phyloP scores from a whole-genome alignment of 2,113 vertebrate genomes.

The Phyllostomus hastatus region DNA sequence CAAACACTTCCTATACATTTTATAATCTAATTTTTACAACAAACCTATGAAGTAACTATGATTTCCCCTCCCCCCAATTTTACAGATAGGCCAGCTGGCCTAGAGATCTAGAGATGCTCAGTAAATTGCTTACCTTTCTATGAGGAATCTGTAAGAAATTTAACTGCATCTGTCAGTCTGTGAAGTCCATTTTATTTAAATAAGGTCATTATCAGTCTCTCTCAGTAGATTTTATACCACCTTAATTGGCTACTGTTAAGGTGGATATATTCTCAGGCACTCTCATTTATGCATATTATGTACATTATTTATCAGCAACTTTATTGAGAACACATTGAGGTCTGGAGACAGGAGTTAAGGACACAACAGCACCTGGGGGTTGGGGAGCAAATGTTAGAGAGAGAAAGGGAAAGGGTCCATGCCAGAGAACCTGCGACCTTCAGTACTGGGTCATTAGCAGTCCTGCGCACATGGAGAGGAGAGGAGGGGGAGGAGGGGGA shows the following conservation, averaged over 20 bases:
- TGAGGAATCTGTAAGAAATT: not conserved
- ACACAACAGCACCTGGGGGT: accelerated
- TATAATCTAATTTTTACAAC: not conserved
- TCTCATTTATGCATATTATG: not conserved
- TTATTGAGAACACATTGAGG: not conserved
- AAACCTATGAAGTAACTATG: not conserved
- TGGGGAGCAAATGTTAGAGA: not conserved
- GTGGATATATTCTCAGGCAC: not conserved
- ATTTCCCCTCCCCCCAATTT: not conserved
- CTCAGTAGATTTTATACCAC: not conserved
- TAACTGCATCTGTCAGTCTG: not conserved
- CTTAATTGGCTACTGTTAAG: slow-evolving; percentile 11
- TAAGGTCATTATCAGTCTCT: not conserved
- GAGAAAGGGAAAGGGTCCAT: not conserved
- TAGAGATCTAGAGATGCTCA: not conserved
- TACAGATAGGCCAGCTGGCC: not conserved
- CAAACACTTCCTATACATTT: not conserved
- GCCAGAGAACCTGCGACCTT: not conserved
- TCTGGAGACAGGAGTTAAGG: not conserved
- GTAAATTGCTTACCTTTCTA: not conserved
- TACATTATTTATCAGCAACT: not conserved
- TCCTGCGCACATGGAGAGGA: not conserved
- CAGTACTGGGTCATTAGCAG: not conserved
- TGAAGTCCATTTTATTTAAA: not conserved
- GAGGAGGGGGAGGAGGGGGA: not conserved